phyloP scores from a whole-genome alignment of 1,140 invertebrate species.

The Drosophila tsacasi region DNA sequence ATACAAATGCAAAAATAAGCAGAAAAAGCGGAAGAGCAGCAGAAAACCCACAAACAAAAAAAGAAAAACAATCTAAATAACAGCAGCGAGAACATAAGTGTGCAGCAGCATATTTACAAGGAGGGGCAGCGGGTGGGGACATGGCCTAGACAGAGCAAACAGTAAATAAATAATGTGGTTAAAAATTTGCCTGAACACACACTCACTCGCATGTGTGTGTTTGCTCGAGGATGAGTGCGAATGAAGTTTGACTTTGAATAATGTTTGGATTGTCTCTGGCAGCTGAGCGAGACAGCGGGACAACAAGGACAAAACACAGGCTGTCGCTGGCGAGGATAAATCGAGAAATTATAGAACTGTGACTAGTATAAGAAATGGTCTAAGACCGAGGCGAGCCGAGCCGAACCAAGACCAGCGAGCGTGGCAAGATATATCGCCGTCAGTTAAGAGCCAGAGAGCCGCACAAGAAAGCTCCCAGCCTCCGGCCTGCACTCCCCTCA shows the following conservation, averaged over 20 bases:
- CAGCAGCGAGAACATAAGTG: conserved; percentile 60
- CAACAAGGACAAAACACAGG: conserved; percentile 58
- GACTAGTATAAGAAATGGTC: conserved; percentile 82
- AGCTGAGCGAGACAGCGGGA: conserved; percentile 57
- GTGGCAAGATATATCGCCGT: conserved; percentile 77
- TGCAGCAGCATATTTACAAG: conserved; percentile 73
- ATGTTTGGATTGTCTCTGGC: conserved; percentile 83
- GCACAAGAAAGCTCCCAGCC: conserved; percentile 37
- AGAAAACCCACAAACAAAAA: neutral
- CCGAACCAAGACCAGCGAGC: conserved; percentile 45
- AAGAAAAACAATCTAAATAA: conserved; percentile 51
- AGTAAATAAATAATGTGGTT: conserved; percentile 84
- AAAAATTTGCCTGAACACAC: conserved; percentile 71
- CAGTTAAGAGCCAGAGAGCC: conserved; percentile 61
- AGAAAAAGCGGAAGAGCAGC: conserved; percentile 45
- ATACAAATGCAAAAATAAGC: conserved; percentile 70
- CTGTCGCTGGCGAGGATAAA: conserved; percentile 70
- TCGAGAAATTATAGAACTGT: conserved; percentile 84
- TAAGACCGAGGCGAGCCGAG: conserved; percentile 20
- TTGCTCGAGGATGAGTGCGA: conserved; percentile 59
- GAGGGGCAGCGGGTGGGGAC: neutral
- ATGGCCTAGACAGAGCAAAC: conserved; percentile 51
- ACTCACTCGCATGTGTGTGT: conserved; percentile 1
- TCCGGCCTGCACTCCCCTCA: conserved; percentile 21
- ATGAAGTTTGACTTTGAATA: conserved; percentile 84